Evolutionary conservation across 2,113 vertebrate species (phyloP).

Genomic region (Thermophis baileyi): DNA sequence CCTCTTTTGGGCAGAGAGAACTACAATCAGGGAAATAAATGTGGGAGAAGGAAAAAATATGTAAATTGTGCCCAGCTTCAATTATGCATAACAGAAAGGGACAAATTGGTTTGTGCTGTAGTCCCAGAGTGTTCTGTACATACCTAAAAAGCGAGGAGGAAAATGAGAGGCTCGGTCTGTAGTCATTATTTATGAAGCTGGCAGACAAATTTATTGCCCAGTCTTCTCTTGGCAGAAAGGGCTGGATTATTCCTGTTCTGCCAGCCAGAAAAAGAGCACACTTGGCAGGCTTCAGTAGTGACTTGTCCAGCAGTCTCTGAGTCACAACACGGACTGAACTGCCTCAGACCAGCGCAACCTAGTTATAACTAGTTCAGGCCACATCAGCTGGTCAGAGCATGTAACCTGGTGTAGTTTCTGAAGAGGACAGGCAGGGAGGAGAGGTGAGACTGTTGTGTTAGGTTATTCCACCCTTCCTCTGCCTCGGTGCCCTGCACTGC

Average conservation of each 20-base stretch:
- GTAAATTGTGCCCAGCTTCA: background rate
- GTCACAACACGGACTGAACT: background rate
- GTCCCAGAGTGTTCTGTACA: slow-evolving; percentile 1
- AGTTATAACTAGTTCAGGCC: background rate
- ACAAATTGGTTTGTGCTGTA: background rate
- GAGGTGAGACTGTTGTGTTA: fast-evolving
- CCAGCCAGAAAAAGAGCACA: slow-evolving; percentile 29
- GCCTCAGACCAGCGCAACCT: background rate
- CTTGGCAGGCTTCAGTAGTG: slow-evolving; percentile 32
- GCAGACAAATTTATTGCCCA: slow-evolving; percentile 3
- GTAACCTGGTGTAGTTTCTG: background rate
- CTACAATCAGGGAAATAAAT: background rate
- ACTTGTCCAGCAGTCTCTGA: slow-evolving; percentile 27
- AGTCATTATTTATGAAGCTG: background rate
- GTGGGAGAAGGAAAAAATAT: background rate
- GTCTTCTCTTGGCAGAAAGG: slow-evolving; percentile 28
- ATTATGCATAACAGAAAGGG: background rate
- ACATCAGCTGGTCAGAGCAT: background rate
- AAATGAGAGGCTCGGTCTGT: background rate
- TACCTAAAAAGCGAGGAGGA: background rate
- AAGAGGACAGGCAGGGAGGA: background rate
- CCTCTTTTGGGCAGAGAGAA: background rate
- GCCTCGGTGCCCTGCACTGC: fast-evolving
- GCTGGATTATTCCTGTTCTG: slow-evolving; percentile 25
- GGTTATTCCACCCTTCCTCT: fast-evolving